Evolutionary conservation across 2,797 vertebrate species (phyloP).

Genomic region (Clarias platycephalus): DNA sequence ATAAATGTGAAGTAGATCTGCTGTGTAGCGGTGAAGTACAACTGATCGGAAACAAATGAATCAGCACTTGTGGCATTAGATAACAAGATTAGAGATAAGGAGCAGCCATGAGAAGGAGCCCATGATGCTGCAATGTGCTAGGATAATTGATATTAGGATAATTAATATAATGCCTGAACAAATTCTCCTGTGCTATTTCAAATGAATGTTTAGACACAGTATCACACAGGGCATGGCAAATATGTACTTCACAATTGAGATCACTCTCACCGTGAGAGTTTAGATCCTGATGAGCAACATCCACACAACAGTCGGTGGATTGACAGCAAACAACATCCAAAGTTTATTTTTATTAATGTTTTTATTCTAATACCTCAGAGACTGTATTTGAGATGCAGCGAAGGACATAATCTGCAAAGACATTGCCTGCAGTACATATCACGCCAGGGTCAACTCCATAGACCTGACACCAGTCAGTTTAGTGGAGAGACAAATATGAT

Average conservation of each 20-base stretch:
- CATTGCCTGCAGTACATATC: neutral
- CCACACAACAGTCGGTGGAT: neutral
- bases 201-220: neutral
- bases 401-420: neutral
- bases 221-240: neutral
- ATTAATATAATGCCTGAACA: neutral
- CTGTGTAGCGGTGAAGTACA: slow-evolving; percentile 15
- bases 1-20: slow-evolving; percentile 28
- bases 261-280: neutral
- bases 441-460: neutral
- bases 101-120: slow-evolving; percentile 17
- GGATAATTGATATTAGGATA: neutral
- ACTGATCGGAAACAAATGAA: slow-evolving; percentile 51
- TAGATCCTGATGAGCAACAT: neutral
- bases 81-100: slow-evolving; percentile 44
- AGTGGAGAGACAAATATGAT: neutral
- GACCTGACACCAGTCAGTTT: neutral
- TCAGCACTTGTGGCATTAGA: slow-evolving; percentile 49
- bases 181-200: neutral
- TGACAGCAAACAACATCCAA: neutral
- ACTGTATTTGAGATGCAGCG: neutral
- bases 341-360: too few relatives aligned
- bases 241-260: neutral
- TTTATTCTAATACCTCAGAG: neutral
- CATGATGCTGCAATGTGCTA: neutral